A percentile compares a stretch with the other conserved stretches of the same genome.
Evolutionary conservation across 2,113 vertebrate genomes (phyloP).

Genomic region (Pongo pygmaeus): DNA sequence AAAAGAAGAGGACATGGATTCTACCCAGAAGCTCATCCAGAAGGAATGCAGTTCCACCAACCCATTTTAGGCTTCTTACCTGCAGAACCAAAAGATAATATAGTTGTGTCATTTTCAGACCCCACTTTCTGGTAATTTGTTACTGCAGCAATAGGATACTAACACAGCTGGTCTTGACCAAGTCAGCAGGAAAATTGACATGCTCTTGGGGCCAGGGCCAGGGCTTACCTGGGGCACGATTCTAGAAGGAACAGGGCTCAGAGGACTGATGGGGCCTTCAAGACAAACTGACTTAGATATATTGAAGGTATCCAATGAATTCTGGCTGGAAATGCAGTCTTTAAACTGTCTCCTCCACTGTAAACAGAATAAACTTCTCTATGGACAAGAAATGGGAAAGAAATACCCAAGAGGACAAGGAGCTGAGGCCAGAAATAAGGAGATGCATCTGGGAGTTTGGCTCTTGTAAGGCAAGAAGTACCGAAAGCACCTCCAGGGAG

Average conservation of each 20-base stretch:
- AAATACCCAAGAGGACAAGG: not conserved
- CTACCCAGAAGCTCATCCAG: not conserved
- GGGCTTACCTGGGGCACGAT: not conserved
- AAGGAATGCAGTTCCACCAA: not conserved
- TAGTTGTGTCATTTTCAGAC: not conserved
- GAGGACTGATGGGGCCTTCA: not conserved
- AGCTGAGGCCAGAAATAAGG: not conserved
- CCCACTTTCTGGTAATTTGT: not conserved
- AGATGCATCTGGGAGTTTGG: not conserved
- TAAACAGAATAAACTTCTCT: not conserved
- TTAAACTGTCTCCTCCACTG: too few relatives aligned
- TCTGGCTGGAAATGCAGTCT: too few relatives aligned
- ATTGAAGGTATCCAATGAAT: not conserved
- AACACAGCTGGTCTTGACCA: not conserved
- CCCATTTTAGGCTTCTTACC: not conserved
- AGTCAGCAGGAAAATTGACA: not conserved
- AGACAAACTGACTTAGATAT: not conserved
- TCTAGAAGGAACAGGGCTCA: not conserved
- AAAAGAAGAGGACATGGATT: not conserved
- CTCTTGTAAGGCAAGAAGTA: not conserved
- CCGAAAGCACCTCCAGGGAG: fast-evolving
- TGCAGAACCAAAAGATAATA: not conserved
- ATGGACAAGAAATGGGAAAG: not conserved
- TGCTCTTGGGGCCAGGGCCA: not conserved
- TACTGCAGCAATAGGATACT: not conserved